These are phyloP conservation scores for Hystrix cristata DNA, from an alignment of 2,113 vertebrate genomes.

Conservation along the genomic window DNA sequence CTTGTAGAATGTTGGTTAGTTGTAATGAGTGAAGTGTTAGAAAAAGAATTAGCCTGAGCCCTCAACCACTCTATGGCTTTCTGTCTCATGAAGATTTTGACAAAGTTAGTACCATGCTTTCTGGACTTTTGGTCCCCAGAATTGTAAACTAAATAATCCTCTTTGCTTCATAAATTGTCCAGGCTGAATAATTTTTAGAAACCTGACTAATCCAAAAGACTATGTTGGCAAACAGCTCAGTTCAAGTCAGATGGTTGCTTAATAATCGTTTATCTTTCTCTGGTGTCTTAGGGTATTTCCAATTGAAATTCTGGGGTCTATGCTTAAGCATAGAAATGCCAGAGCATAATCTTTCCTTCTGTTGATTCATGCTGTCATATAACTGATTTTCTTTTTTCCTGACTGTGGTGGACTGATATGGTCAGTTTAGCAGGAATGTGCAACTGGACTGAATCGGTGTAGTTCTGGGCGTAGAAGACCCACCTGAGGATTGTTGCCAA, in stretches of 20 bases:
- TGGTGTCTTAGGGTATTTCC: neutral
- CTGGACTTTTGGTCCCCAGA: neutral
- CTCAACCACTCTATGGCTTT: neutral
- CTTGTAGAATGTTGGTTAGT: neutral
- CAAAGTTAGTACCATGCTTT: neutral
- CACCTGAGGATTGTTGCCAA: too few species aligned
- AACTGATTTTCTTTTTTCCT: neutral
- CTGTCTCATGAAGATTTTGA: neutral
- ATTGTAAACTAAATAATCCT: neutral
- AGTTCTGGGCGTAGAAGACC: too few species aligned
- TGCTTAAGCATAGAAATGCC: neutral
- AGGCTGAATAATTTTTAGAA: neutral
- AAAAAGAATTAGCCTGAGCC: neutral
- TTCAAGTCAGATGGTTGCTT: neutral
- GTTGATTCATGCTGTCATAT: neutral
- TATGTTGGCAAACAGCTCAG: neutral
- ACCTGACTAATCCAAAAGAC: neutral
- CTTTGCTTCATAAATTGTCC: neutral
- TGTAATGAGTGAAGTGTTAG: neutral
- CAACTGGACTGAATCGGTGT: too few species aligned
- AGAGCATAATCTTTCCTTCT: neutral
- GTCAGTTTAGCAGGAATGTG: too few species aligned
- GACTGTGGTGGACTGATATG: too few species aligned
- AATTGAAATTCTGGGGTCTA: neutral
- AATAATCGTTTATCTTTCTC: slow-evolving; percentile 37